Conservation (phyloP, 1,140 invertebrate species). For the Sinella curviseta region DNA sequence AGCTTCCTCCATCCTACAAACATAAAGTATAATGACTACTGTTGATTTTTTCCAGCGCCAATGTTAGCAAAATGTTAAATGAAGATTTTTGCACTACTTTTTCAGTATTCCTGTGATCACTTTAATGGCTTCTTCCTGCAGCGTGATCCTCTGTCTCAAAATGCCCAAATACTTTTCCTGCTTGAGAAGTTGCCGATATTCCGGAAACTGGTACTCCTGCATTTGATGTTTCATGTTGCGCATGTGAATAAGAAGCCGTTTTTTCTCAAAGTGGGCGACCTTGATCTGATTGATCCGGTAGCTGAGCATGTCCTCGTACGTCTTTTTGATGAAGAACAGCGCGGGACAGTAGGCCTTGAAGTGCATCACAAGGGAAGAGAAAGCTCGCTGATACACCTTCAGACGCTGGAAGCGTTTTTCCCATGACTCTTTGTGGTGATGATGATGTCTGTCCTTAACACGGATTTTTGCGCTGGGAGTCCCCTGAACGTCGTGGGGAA, state of each 20-base stretch:
- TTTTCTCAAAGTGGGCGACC: slow-evolving; percentile 23
- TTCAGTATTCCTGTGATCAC: slow-evolving; percentile 41
- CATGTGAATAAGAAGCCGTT: slow-evolving; percentile 29
- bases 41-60: not conserved
- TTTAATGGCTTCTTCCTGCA: slow-evolving; percentile 42
- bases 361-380: slow-evolving; percentile 39
- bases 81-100: slow-evolving; percentile 34
- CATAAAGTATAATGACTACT: not conserved
- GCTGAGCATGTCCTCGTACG: slow-evolving; percentile 40
- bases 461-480: not conserved
- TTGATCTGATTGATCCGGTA: slow-evolving; percentile 33
- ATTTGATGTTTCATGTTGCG: slow-evolving; percentile 31
- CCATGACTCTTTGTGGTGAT: slow-evolving; percentile 7
- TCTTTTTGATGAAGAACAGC: slow-evolving; percentile 41
- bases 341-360: slow-evolving; percentile 37
- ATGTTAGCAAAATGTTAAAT: not conserved
- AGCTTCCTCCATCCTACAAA: slow-evolving; percentile 3
- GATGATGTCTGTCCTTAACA: not conserved
- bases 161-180: slow-evolving; percentile 32
- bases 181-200: slow-evolving; percentile 29
- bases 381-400: slow-evolving; percentile 40
- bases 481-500: not conserved
- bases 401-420: slow-evolving; percentile 36
- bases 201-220: slow-evolving; percentile 20
- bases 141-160: slow-evolving; percentile 34